phyloP scores from a whole-genome alignment of 2,888 invertebrate genomes.

The Lamproptera curius region DNA sequence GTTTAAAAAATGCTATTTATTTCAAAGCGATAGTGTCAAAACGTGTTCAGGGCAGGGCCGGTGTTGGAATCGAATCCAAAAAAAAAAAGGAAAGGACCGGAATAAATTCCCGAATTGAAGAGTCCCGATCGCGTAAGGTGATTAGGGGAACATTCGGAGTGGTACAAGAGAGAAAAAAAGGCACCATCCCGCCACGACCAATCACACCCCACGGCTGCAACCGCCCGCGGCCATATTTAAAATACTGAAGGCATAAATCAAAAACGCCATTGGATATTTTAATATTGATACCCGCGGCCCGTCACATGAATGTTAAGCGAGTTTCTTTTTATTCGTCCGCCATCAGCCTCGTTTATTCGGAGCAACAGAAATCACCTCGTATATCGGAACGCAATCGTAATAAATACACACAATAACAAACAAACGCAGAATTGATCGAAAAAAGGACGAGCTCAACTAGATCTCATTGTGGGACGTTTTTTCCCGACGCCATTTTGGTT shows the following conservation, averaged over 20 bases:
- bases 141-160: slow-evolving; percentile 54
- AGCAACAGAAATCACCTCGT: neutral
- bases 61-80: neutral
- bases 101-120: slow-evolving; percentile 42
- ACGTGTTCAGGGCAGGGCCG: too few species aligned
- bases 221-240: slow-evolving; percentile 69
- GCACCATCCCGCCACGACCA: slow-evolving; percentile 52
- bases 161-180: slow-evolving; percentile 47
- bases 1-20: too few species aligned
- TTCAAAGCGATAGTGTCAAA: too few species aligned
- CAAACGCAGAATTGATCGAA: slow-evolving; percentile 41
- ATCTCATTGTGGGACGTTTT: slow-evolving; percentile 45
- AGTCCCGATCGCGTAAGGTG: slow-evolving; percentile 48
- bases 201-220: slow-evolving; percentile 47
- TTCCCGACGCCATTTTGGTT: slow-evolving; percentile 37
- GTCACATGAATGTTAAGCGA: slow-evolving; percentile 3
- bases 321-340: slow-evolving; percentile 27
- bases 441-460: slow-evolving; percentile 58
- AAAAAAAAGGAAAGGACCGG: slow-evolving; percentile 37
- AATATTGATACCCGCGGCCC: slow-evolving; percentile 49
- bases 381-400: slow-evolving; percentile 13
- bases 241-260: slow-evolving; percentile 73
- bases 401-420: slow-evolving; percentile 47
- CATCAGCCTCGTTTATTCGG: neutral
- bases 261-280: slow-evolving; percentile 64